Percentiles rank a stretch among this genome's conserved stretches.
Conservation (phyloP, 2,888 invertebrate species). For the Acrobasis suavella region DNA sequence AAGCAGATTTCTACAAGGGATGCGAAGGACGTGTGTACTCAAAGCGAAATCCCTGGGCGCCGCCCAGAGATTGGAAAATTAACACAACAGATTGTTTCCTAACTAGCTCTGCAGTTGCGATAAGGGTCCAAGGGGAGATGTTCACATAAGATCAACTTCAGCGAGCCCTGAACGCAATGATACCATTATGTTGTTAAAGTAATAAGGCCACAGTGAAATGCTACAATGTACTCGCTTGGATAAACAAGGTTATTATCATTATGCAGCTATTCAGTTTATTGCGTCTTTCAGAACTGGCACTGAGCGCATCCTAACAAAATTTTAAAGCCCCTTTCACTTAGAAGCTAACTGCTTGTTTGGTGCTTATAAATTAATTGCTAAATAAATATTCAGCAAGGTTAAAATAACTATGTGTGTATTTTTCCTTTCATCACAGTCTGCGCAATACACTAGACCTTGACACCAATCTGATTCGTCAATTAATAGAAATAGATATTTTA, state of each 20-base stretch:
- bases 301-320: neutral
- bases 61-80: constrained; percentile 33
- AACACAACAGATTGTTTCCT: constrained; percentile 34
- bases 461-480: constrained; percentile 68
- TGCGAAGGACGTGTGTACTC: constrained; percentile 17
- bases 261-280: neutral
- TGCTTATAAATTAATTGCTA: constrained; percentile 54
- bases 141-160: neutral
- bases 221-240: neutral
- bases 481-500: constrained; percentile 59
- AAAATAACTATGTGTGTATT: constrained; percentile 64
- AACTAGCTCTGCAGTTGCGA: constrained; percentile 24
- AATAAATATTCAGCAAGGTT: constrained; percentile 66
- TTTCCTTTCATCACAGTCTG: constrained; percentile 70
- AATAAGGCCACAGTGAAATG: neutral
- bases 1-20: constrained; percentile 42
- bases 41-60: neutral
- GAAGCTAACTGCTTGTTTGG: constrained; percentile 33
- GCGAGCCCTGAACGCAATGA: neutral
- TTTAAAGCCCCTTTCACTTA: neutral
- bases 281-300: neutral
- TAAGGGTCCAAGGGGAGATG: constrained; percentile 3
- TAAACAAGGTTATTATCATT: constrained; percentile 2
- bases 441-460: constrained; percentile 66
- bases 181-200: neutral